These are phyloP conservation scores for Drosophila kanekoi DNA, from an alignment of 2,888 invertebrate genomes.

Conservation along the genomic window DNA sequence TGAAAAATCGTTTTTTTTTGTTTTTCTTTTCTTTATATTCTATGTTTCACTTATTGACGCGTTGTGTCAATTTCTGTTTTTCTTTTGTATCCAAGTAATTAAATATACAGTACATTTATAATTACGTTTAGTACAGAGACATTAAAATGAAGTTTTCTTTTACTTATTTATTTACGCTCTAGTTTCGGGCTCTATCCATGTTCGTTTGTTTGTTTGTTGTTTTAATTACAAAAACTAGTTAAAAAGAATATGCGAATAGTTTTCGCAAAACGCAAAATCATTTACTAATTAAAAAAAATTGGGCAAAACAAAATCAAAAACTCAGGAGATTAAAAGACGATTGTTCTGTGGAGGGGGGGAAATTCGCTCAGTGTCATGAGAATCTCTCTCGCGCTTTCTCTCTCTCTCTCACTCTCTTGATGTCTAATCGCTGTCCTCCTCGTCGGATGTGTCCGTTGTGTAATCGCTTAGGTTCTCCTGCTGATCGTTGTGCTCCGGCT, in stretches of 20 bases:
- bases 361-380: slow-evolving; percentile 30
- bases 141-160: slow-evolving; percentile 70
- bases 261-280: slow-evolving; percentile 63
- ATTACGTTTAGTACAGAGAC: slow-evolving; percentile 74
- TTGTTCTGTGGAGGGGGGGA: not conserved
- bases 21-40: slow-evolving; percentile 16
- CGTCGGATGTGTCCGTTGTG: slow-evolving; percentile 88
- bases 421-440: slow-evolving; percentile 86
- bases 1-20: slow-evolving; percentile 29
- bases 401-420: not conserved
- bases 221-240: slow-evolving; percentile 83
- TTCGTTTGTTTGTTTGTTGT: slow-evolving; percentile 10
- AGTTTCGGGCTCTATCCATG: slow-evolving; percentile 62
- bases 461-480: slow-evolving; percentile 89
- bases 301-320: slow-evolving; percentile 40
- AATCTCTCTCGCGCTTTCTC: slow-evolving; percentile 7
- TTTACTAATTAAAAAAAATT: slow-evolving; percentile 63
- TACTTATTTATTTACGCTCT: slow-evolving; percentile 72
- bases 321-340: slow-evolving; percentile 14
- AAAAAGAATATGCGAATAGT: slow-evolving; percentile 67
- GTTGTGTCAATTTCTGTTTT: slow-evolving; percentile 60
- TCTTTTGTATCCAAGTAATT: slow-evolving; percentile 73
- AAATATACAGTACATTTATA: slow-evolving; percentile 82
- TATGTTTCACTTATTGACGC: slow-evolving; percentile 52
- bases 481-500: slow-evolving; percentile 89